Base-by-base conservation (phyloP, 1,140 invertebrate species). In the Archegozetes longisetosus region DNA sequence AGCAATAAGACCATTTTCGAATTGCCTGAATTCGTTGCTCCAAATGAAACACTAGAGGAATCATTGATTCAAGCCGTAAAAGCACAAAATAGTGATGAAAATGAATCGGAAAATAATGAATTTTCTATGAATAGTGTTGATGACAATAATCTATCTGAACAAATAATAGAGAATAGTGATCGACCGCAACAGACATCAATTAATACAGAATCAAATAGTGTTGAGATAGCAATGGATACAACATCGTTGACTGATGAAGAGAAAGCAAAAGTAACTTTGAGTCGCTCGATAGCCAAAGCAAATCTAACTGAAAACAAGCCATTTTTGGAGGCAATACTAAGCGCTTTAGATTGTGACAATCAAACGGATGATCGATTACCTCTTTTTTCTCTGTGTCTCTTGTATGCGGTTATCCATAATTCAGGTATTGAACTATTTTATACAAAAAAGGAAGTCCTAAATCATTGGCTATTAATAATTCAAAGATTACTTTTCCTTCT, bases 391-490 rank as follows among this genome's bases (percentile, higher is more conserved):
- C 74, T 98, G 9, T 91, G 91, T 72, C 77, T 98, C 51, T 78
- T 98, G 1, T 94, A 94, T 73, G 88, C 91, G 20, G 80, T 98
- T 69, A 85, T 85, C 56, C 85, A 90, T 71, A 98, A 98, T 76
- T 79, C 83, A 82, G 92, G 93, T 92, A 74, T 64, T 66, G 22
- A 40, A 40, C 32, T 40, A 40, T 40, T 40, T n/a, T n/a, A n/a
- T n/a, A n/a, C n/a, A n/a, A n/a, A n/a, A n/a, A n/a, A n/a, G n/a
- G n/a, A n/a, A n/a, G n/a, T n/a, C n/a, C n/a, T 40, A 40, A 61
- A 28, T 54, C 6, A 46, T 55, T 29, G 63, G 4, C 40, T 26
- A 48, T 24, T 22, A 24, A 23, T 53, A n/a, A n/a, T n/a, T n/a
- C n/a, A n/a, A n/a, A n/a, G n/a, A n/a, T 59, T 53, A 22, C 17